phyloP scores from a whole-genome alignment of 2,113 vertebrate species.

The Heliornis fulica region DNA sequence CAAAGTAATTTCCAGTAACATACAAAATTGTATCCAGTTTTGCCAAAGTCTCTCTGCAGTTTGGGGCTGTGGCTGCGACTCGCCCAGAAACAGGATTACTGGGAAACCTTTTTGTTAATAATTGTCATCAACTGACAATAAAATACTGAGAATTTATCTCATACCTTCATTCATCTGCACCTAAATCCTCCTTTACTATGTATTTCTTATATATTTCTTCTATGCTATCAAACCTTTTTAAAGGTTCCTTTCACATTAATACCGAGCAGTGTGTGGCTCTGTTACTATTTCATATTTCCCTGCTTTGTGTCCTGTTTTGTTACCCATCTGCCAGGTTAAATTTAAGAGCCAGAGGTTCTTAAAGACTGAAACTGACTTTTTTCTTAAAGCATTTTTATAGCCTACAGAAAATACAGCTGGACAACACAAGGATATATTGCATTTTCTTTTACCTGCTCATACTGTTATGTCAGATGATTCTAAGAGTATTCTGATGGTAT shows the following conservation, averaged over 20 bases:
- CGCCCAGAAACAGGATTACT: background rate
- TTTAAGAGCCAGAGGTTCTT: background rate
- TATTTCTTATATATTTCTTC: no score
- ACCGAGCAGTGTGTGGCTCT: background rate
- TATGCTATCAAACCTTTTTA: background rate
- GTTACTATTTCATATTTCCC: background rate
- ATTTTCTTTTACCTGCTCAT: background rate
- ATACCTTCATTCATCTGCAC: background rate
- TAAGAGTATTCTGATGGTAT: background rate
- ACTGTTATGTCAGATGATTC: background rate
- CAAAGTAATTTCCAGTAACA: background rate
- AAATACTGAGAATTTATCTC: background rate
- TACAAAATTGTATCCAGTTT: background rate
- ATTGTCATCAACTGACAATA: background rate
- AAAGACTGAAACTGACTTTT: background rate
- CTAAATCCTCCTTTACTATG: background rate
- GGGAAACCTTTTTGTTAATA: background rate
- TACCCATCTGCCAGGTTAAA: background rate
- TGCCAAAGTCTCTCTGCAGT: background rate
- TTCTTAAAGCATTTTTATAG: background rate
- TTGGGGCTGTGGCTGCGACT: background rate
- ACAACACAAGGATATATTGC: background rate
- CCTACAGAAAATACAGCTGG: background rate
- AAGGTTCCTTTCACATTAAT: background rate
- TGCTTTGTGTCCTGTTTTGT: fast-evolving